Conservation (phyloP, 1,140 invertebrate genomes). For the Aricia agestis region DNA sequence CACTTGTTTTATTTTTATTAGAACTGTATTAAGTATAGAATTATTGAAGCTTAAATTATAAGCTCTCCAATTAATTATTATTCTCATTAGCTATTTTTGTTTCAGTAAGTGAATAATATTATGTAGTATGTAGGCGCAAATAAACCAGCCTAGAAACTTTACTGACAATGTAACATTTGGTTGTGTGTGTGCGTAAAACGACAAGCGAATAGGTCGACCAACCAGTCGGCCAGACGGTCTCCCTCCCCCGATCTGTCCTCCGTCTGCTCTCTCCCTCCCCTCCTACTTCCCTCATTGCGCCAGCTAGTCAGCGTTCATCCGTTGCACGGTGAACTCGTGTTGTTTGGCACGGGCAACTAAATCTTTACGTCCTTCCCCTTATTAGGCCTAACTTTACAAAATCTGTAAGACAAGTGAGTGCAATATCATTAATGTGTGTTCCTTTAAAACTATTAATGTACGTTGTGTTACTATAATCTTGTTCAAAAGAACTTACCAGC, state of each 20-base stretch:
- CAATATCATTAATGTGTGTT: slow-evolving; percentile 17
- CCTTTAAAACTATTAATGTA: slow-evolving; percentile 20
- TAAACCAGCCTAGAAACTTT: slow-evolving; percentile 61
- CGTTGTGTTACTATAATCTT: slow-evolving; percentile 30
- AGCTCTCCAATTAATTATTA: slow-evolving; percentile 12
- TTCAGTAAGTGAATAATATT: neutral
- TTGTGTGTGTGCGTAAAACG: slow-evolving; percentile 43
- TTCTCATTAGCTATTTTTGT: slow-evolving; percentile 23
- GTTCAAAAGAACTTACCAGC: slow-evolving; percentile 51
- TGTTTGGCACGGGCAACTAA: slow-evolving; percentile 25
- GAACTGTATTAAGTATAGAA: neutral
- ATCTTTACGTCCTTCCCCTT: slow-evolving; percentile 64
- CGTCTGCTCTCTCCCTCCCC: slow-evolving; percentile 52
- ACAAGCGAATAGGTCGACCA: slow-evolving; percentile 70
- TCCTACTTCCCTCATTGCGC: slow-evolving; percentile 49
- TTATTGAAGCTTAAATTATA: neutral
- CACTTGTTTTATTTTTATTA: slow-evolving; percentile 13
- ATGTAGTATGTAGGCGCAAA: slow-evolving; percentile 35
- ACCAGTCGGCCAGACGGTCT: slow-evolving; percentile 71
- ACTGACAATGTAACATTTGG: slow-evolving; percentile 40
- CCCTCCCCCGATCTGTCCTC: slow-evolving; percentile 65
- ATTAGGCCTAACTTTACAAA: slow-evolving; percentile 34
- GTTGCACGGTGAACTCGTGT: slow-evolving; percentile 37
- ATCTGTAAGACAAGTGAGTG: slow-evolving; percentile 40
- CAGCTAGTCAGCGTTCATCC: slow-evolving; percentile 64